Percentiles rank a stretch among this genome's conserved stretches.
Evolutionary conservation across 2,888 invertebrate species (phyloP).

Genomic region (Nasonia oneida): DNA sequence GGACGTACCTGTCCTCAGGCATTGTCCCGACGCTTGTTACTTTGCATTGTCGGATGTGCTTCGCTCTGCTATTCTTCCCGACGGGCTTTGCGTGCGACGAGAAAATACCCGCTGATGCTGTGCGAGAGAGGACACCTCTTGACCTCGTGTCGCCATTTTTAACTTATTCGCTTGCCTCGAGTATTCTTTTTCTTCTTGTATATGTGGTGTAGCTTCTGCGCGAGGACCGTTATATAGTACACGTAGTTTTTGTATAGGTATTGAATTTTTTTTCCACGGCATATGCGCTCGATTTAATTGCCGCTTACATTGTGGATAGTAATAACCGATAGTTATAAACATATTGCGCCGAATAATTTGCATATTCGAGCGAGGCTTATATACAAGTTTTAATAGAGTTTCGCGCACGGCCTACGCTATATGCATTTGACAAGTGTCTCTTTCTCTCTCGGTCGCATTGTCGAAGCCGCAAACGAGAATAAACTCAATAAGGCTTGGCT

Average conservation of each 20-base stretch:
- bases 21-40: conserved; percentile 34
- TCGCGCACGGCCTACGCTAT: neutral
- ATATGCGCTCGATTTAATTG: neutral
- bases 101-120: neutral
- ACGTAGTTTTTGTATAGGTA: neutral
- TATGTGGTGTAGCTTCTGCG: no score
- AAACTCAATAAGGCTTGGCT: neutral
- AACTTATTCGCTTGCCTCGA: no score
- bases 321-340: neutral
- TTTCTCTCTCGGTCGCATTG: neutral
- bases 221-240: neutral
- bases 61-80: neutral
- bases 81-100: neutral
- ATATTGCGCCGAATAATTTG: neutral
- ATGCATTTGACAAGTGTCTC: conserved; percentile 2
- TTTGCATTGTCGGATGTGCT: conserved; percentile 18
- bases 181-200: neutral
- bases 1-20: conserved; percentile 47
- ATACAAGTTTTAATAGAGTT: neutral
- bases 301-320: neutral
- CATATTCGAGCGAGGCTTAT: neutral
- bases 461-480: neutral
- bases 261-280: neutral
- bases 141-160: conserved; percentile 40
- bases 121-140: conserved; percentile 7